A percentile compares a stretch with the other conserved stretches of the same genome.
These are phyloP conservation scores for Rhopilema esculentum DNA, from an alignment of 30 jellyfish, hydroid and myxozoan genomes.

Conservation along the genomic window DNA sequence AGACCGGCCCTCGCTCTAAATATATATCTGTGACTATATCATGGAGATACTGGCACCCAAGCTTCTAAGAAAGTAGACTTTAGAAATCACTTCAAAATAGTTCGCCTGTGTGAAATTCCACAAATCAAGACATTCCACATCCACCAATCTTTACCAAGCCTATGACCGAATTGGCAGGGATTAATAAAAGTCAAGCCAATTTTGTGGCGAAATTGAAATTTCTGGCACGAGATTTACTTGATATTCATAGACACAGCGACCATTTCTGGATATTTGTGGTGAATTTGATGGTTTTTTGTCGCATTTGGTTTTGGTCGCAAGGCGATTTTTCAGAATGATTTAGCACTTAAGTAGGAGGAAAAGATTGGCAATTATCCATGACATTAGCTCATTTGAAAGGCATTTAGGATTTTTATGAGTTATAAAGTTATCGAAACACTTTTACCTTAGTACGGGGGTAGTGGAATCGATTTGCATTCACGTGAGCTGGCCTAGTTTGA, in stretches of 20 bases:
- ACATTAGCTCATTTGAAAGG: background rate
- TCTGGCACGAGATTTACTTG: background rate
- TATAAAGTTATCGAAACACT: background rate
- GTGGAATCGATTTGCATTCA: too few species aligned
- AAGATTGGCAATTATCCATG: background rate
- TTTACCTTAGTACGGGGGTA: background rate
- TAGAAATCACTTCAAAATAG: background rate
- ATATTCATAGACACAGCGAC: background rate
- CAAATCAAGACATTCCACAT: background rate
- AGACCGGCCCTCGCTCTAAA: too few species aligned
- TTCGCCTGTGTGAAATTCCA: too few species aligned
- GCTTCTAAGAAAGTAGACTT: background rate
- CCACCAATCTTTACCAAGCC: background rate
- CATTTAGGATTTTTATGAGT: background rate
- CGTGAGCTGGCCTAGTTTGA: too few species aligned
- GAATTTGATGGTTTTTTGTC: background rate
- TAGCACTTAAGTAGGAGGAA: background rate
- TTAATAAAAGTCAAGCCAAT: background rate
- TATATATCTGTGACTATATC: too few species aligned
- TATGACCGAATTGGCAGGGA: background rate
- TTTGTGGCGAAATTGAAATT: background rate
- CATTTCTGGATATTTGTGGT: background rate
- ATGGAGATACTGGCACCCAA: background rate
- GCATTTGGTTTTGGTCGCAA: too few species aligned
- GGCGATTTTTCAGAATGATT: background rate